Base-by-base conservation (phyloP, 1,140 invertebrate genomes). In the Chelonus insularis region DNA sequence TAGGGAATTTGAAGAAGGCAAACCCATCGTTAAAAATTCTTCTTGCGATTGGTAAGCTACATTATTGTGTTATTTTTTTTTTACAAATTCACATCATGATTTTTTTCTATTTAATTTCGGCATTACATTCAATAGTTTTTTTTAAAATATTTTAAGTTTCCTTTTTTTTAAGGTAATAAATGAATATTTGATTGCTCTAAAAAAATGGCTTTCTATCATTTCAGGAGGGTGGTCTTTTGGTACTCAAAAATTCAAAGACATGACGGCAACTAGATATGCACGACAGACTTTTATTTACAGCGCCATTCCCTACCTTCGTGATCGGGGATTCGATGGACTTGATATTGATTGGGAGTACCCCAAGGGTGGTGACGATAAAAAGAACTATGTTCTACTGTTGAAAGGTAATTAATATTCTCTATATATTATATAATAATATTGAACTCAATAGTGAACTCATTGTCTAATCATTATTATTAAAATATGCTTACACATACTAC, bases 281-380 rank as follows among this genome's bases (percentile, higher is more conserved):
- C 83, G 95, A 9, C 93, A 96, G 80, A 94, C 94, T 0, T 97
- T 96, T 81, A 94, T 96, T 73, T 96, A 95, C 82, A 95, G 92
- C 52, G 91, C 94, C 4, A 94, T 96, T 77, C 91, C 92, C 1
- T 97, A 93, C 84, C 81, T 97, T 23, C 83, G 95, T 23, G 88
- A 94, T 66, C 85, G 92, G 65, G 87, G 90, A 69, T 97, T 96
- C 68, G 93, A 95, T 71, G 94, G 93, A 25, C 82, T 98, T 20
- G 95, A 98, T 73, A 87, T 98, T 63, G 95, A 98, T 83, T 98
- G 96, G 96, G 96, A 98, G 79, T 98, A 97, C 79, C 96, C 96
- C 1, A 95, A 95, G 79, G 95, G 95, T 18, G 85, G 86, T 0
- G 91, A 93, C 25, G 96, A 98, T 70, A 98, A 97, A 82, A 93